These are phyloP conservation scores for Montifringilla adamsi DNA, from an alignment of 2,113 vertebrate genomes.

Conservation along the genomic window DNA sequence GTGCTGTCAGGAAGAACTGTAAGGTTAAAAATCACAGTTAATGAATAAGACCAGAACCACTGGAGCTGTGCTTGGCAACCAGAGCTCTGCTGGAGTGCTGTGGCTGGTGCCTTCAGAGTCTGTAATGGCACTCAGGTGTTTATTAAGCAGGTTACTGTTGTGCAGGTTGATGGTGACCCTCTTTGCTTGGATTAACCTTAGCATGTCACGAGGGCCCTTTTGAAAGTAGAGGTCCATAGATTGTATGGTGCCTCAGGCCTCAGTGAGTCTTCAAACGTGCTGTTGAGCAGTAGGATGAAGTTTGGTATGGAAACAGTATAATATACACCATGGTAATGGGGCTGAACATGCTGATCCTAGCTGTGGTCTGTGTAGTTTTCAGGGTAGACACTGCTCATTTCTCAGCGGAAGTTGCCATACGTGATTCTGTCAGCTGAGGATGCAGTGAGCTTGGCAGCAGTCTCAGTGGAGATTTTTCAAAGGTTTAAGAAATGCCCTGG, in stretches of 20 bases:
- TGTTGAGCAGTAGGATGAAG: neutral
- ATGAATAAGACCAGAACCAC: neutral
- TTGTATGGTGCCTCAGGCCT: neutral
- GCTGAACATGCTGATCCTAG: neutral
- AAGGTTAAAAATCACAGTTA: neutral
- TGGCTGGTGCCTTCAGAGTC: neutral
- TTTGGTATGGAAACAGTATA: neutral
- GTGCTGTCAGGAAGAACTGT: neutral
- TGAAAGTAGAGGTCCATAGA: neutral
- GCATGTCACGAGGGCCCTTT: fast-evolving
- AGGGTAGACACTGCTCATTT: neutral
- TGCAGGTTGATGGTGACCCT: neutral
- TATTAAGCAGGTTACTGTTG: neutral
- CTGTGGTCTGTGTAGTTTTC: neutral
- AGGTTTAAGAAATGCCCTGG: neutral
- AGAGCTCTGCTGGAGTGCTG: neutral
- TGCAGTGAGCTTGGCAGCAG: neutral
- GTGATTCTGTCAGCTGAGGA: neutral
- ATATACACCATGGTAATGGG: neutral
- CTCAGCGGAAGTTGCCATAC: neutral
- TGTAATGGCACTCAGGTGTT: neutral
- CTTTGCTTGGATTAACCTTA: neutral
- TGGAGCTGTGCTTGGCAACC: neutral
- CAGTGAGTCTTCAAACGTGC: neutral
- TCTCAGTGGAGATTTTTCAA: neutral